Percentiles rank a stretch among this genome's conserved stretches.
phyloP scores from a whole-genome alignment of 2,797 vertebrate genomes.

The Arctocebus calabarensis region DNA sequence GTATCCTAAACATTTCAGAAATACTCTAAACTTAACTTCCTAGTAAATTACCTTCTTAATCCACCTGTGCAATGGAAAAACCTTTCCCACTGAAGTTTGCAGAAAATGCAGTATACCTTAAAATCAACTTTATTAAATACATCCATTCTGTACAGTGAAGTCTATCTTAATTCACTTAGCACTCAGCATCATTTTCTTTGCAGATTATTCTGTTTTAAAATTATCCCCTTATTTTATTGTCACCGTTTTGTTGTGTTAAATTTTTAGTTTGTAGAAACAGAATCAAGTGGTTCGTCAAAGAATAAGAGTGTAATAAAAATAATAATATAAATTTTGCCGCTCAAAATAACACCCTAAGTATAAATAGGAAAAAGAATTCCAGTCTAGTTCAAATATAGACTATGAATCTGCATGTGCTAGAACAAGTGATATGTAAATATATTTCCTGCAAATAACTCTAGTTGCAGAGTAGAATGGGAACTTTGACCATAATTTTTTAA shows the following conservation, averaged over 20 bases:
- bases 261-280: neutral
- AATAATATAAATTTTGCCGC: constrained; percentile 30
- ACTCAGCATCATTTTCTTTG: constrained; percentile 25
- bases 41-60: neutral
- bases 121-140: neutral
- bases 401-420: neutral
- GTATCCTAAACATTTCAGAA: neutral
- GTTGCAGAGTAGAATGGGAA: neutral
- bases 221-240: neutral
- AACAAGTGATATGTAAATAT: neutral
- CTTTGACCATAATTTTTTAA: neutral
- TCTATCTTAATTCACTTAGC: neutral
- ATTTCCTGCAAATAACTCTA: neutral
- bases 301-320: constrained; percentile 35
- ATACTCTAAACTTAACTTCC: neutral
- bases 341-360: constrained; percentile 62
- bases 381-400: constrained; percentile 23
- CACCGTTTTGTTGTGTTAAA: neutral
- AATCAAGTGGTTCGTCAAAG: constrained; percentile 43
- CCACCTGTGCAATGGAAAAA: neutral
- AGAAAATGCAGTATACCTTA: neutral
- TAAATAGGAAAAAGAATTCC: constrained; percentile 43
- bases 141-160: neutral
- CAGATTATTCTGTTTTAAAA: neutral
- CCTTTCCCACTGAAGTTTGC: neutral